Conservation (phyloP, 2,113 vertebrate species). For the Talpa occidentalis region DNA sequence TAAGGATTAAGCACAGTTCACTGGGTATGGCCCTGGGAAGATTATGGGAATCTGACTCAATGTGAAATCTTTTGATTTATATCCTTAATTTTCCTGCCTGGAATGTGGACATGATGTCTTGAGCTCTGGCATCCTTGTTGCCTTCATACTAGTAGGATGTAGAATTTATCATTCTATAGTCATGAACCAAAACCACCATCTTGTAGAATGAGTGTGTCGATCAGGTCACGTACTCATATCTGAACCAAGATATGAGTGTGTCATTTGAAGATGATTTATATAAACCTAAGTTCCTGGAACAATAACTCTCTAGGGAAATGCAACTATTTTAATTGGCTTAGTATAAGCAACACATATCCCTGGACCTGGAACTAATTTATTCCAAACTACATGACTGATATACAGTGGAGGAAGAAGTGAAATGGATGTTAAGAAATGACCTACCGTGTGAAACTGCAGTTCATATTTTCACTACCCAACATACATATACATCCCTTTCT, state of each 20-base stretch:
- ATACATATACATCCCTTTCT: not conserved
- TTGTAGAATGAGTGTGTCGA: not conserved
- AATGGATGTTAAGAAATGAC: not conserved
- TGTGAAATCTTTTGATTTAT: not conserved
- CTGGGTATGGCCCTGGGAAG: not conserved
- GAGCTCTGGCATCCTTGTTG: not conserved
- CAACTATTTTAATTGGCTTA: not conserved
- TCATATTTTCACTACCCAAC: not conserved
- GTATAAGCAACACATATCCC: not conserved
- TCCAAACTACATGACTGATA: not conserved
- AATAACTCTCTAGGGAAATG: not conserved
- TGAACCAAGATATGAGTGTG: not conserved
- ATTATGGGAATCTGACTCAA: not conserved
- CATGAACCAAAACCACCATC: not conserved
- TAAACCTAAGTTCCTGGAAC: not conserved
- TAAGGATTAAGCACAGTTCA: not conserved
- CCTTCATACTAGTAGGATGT: not conserved
- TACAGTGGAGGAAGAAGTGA: not conserved
- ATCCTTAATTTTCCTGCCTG: not conserved
- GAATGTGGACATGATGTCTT: not conserved
- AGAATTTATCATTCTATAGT: not conserved
- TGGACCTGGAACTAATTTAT: not conserved
- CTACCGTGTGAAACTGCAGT: not conserved
- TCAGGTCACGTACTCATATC: not conserved
- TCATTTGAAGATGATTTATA: slow-evolving; percentile 7